These are phyloP conservation scores for Parus major DNA, from an alignment of 2,113 vertebrate species.

Conservation along the genomic window DNA sequence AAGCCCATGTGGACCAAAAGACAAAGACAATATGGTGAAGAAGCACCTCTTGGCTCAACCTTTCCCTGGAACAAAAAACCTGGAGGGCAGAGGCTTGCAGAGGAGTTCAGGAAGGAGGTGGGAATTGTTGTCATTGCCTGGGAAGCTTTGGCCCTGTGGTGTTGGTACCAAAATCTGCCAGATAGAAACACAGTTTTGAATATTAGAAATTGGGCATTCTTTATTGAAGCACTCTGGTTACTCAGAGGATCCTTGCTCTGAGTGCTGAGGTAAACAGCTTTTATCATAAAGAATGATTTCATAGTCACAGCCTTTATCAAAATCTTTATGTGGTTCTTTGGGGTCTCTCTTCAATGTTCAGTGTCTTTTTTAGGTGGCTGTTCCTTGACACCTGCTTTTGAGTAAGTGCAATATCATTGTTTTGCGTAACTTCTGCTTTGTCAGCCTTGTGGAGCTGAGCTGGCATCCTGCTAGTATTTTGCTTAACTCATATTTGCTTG, in stretches of 20 bases:
- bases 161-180: neutral
- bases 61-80: neutral
- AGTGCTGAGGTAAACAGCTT: neutral
- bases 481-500: neutral
- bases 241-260: neutral
- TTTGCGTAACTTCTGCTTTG: neutral
- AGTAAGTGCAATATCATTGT: neutral
- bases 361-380: neutral
- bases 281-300: neutral
- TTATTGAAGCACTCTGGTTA: neutral
- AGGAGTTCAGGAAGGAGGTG: neutral
- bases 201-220: neutral
- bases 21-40: neutral
- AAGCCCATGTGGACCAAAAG: neutral
- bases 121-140: neutral
- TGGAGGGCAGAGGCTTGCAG: neutral
- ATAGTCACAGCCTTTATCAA: neutral
- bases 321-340: neutral
- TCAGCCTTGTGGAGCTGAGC: neutral
- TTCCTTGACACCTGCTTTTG: neutral
- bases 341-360: neutral
- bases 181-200: neutral
- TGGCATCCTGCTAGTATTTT: neutral
- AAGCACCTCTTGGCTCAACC: neutral
- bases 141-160: fast-evolving